phyloP scores from a whole-genome alignment of 1,140 invertebrate species.

The Neocloeon triangulifer region DNA sequence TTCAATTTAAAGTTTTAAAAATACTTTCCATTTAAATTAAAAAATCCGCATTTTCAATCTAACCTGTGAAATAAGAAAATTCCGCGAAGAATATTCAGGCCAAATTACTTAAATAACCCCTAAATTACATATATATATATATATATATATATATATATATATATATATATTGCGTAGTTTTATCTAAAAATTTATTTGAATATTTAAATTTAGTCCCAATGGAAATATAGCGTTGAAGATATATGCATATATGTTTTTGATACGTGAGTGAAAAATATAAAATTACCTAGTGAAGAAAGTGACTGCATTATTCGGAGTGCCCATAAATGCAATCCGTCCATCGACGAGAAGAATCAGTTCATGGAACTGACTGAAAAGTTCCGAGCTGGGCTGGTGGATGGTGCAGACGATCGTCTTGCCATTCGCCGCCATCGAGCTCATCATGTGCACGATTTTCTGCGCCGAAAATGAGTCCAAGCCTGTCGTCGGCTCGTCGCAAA shows the following conservation, averaged over 20 bases:
- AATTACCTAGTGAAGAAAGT: constrained; percentile 58
- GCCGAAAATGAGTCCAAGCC: constrained; percentile 85
- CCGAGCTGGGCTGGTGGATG: constrained; percentile 92
- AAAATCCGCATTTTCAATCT: too few species aligned
- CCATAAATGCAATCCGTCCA: constrained; percentile 72
- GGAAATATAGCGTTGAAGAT: too few species aligned
- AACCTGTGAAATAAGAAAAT: too few species aligned
- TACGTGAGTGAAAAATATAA: too few species aligned
- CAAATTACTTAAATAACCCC: too few species aligned
- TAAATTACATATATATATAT: too few species aligned
- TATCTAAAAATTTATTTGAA: background rate
- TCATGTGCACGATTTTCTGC: constrained; percentile 54
- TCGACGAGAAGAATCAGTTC: constrained; percentile 69
- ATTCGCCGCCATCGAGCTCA: constrained; percentile 27
- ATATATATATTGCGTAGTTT: too few species aligned
- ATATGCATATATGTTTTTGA: too few species aligned
- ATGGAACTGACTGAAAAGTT: constrained; percentile 73
- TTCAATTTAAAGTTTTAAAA: too few species aligned
- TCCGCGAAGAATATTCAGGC: too few species aligned
- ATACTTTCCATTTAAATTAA: too few species aligned
- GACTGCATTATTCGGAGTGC: constrained; percentile 43
- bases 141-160: too few species aligned
- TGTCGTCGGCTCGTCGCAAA: constrained; percentile 92
- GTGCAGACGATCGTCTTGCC: constrained; percentile 78
- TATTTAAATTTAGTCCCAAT: constrained; percentile 6